Percentiles rank a stretch among this genome's conserved stretches.
These are phyloP conservation scores for Calephelis virginiensis DNA, from an alignment of 1,140 invertebrate genomes.

Conservation along the genomic window DNA sequence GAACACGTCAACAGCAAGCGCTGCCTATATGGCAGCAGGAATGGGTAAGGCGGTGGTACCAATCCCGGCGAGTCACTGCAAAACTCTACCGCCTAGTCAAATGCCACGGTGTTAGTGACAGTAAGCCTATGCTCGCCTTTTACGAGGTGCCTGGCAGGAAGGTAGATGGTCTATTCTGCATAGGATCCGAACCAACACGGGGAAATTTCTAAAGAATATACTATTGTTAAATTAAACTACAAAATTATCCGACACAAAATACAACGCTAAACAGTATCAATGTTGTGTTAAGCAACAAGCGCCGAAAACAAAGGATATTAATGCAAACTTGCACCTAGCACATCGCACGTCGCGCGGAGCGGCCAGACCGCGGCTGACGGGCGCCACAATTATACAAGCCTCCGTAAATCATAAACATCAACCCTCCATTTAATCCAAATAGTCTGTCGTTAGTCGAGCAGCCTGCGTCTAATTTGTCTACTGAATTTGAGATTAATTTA, in stretches of 20 bases:
- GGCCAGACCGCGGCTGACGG: constrained; percentile 50
- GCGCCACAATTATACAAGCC: constrained; percentile 71
- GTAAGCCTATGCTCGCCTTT: too few species aligned
- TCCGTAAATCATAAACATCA: constrained; percentile 78
- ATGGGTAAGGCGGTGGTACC: too few species aligned
- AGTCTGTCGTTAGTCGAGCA: constrained; percentile 76
- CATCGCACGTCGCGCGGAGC: constrained; percentile 23
- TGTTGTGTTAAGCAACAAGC: neutral
- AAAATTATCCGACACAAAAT: neutral
- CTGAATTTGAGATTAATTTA: constrained; percentile 74
- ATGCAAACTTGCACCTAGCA: constrained; percentile 17
- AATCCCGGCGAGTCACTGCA: too few species aligned
- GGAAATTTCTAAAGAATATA: neutral
- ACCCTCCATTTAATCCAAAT: constrained; percentile 77
- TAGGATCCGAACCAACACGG: too few species aligned
- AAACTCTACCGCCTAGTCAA: too few species aligned
- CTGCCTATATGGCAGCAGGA: too few species aligned
- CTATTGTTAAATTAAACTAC: neutral
- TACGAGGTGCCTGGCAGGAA: too few species aligned
- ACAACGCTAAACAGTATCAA: neutral
- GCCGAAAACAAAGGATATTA: constrained; percentile 18
- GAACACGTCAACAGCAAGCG: too few species aligned
- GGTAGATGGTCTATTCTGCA: too few species aligned
- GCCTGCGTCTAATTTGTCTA: constrained; percentile 76
- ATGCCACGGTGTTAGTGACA: too few species aligned